Evolutionary conservation across 2,888 invertebrate species (phyloP).

Genomic region (Scelioninae gen. 1): DNA sequence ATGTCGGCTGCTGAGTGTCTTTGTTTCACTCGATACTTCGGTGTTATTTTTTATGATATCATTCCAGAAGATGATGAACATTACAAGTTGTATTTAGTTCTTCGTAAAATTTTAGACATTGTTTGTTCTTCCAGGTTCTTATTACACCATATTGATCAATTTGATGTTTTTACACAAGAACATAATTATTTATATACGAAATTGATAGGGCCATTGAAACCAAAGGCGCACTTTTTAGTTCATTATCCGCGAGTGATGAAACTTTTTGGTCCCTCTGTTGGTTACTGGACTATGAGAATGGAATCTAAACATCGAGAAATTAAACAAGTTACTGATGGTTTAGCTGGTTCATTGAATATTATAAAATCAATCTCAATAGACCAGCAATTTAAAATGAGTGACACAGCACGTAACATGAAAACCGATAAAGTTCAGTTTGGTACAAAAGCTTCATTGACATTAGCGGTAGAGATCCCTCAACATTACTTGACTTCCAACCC

Average conservation of each 20-base stretch:
- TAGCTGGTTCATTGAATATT: constrained; percentile 17
- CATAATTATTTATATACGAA: constrained; percentile 32
- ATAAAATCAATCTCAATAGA: constrained; percentile 22
- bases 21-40: constrained; percentile 43
- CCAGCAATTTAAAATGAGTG: constrained; percentile 11
- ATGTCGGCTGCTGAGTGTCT: constrained; percentile 42
- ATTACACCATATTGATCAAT: constrained; percentile 25
- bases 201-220: constrained; percentile 41
- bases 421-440: constrained; percentile 6
- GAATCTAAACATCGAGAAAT: constrained; percentile 30
- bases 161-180: constrained; percentile 31
- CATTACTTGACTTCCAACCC: constrained; percentile 8
- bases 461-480: not conserved
- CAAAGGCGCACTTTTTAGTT: constrained; percentile 19
- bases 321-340: constrained; percentile 16
- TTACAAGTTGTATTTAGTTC: constrained; percentile 31
- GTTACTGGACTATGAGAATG: constrained; percentile 34
- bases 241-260: constrained; percentile 28
- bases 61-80: constrained; percentile 25
- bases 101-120: constrained; percentile 53
- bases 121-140: constrained; percentile 17
- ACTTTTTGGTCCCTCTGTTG: constrained; percentile 22
- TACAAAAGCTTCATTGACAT: not conserved
- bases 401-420: constrained; percentile 9
- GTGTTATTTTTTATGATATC: constrained; percentile 18